These are phyloP conservation scores for Lates calcarifer DNA, from an alignment of 2,113 vertebrate species.

Conservation along the genomic window DNA sequence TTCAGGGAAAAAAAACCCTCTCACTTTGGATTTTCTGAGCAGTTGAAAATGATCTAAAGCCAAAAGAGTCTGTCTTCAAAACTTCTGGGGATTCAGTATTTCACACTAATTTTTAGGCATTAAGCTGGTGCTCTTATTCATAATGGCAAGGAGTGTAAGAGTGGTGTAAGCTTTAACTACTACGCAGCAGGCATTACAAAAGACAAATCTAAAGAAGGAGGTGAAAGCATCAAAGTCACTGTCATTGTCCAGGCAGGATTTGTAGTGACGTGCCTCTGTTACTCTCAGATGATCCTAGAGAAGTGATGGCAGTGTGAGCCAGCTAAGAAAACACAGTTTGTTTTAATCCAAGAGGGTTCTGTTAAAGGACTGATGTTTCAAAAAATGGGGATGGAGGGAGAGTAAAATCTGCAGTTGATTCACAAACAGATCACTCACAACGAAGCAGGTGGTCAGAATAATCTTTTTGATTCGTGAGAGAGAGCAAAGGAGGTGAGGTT, in stretches of 20 bases:
- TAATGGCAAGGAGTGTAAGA: conserved; percentile 20
- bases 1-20: not conserved
- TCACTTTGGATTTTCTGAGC: not conserved
- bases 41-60: conserved; percentile 23
- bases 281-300: not conserved
- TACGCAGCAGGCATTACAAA: not conserved
- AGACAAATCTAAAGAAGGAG: not conserved
- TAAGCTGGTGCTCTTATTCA: conserved; percentile 43
- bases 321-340: not conserved
- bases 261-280: not conserved
- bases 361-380: not conserved
- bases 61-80: conserved; percentile 8
- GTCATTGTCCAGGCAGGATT: not conserved
- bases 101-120: conserved; percentile 5
- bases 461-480: not conserved
- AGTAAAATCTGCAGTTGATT: not conserved
- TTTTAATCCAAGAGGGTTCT: not conserved
- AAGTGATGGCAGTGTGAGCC: not conserved
- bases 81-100: conserved; percentile 11
- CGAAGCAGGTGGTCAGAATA: not conserved
- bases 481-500: not conserved
- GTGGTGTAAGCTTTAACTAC: conserved; percentile 9
- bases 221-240: conserved; percentile 2
- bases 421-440: not conserved
- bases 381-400: not conserved